phyloP scores from a whole-genome alignment of 2,113 vertebrate genomes.

The Baryphthengus martii region DNA sequence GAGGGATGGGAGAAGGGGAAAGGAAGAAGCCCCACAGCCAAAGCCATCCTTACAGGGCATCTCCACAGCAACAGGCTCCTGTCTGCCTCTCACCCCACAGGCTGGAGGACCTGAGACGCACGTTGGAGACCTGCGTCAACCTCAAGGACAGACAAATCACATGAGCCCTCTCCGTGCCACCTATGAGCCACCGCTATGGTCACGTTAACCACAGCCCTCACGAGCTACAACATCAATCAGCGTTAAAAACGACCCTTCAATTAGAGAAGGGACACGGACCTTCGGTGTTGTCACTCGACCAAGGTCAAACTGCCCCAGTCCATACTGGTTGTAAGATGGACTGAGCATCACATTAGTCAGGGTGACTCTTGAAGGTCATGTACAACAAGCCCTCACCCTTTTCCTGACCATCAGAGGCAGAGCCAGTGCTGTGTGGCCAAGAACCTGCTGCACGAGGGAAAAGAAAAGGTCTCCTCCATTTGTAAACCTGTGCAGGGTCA shows the following conservation, averaged over 20 bases:
- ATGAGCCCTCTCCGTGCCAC: not conserved
- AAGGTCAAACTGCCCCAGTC: not conserved
- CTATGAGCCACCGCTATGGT: not conserved
- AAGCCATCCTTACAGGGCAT: not conserved
- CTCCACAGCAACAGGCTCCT: rapidly evolving
- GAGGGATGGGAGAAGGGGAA: not conserved
- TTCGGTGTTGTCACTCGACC: not conserved
- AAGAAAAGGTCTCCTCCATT: not conserved
- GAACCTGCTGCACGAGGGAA: rapidly evolving
- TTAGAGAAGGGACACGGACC: not conserved
- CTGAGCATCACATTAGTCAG: not conserved
- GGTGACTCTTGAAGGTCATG: not conserved
- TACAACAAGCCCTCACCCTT: not conserved
- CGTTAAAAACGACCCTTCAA: not conserved
- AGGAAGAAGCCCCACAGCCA: not conserved
- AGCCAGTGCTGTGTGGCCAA: not conserved
- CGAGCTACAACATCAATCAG: not conserved
- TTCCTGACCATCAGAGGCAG: not conserved
- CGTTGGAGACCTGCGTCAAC: rapidly evolving
- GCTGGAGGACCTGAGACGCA: not conserved
- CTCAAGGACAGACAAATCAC: not conserved
- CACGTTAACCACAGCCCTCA: not conserved
- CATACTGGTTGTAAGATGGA: not conserved
- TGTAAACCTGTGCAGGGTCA: not conserved
- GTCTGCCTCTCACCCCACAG: not conserved